A percentile compares a stretch with the other conserved stretches of the same genome.
Conservation (phyloP, 1,140 invertebrate species). For the Conus ventricosus region DNA sequence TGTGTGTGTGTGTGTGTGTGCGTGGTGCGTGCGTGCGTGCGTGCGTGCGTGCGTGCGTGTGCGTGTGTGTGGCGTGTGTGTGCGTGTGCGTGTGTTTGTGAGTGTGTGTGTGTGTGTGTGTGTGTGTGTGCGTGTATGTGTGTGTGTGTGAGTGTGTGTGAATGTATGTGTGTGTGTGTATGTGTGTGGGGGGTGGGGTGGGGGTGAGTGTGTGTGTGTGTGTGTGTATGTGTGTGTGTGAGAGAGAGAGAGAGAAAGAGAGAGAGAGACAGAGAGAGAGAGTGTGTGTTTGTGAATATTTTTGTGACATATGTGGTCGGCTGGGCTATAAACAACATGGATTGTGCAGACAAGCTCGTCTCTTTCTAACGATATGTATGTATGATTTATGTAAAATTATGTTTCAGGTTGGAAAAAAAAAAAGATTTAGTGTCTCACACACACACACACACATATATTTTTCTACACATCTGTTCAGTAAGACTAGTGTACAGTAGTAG, state of each 20-base stretch:
- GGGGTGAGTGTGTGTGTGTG: neutral
- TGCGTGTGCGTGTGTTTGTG: too few relatives aligned
- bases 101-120: too few relatives aligned
- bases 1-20: too few relatives aligned
- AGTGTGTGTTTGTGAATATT: neutral
- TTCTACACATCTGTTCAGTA: neutral
- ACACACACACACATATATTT: neutral
- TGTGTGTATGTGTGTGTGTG: neutral
- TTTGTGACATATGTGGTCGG: too few relatives aligned
- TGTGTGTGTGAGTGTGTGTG: neutral
- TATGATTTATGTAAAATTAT: neutral
- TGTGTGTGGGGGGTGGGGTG: neutral
- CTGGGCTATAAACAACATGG: too few relatives aligned
- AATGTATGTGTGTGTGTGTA: neutral
- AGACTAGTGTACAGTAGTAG: neutral
- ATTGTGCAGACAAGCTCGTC: too few relatives aligned
- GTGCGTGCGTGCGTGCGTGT: neutral
- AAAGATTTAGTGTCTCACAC: neutral
- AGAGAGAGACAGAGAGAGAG: neutral
- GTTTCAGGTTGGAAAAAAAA: neutral
- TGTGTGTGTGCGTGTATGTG: too few relatives aligned
- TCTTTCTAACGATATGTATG: too few relatives aligned
- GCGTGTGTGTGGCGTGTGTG: conserved; percentile 11
- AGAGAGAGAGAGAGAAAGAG: neutral
- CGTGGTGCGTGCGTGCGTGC: too few relatives aligned